Conservation (phyloP, 2,888 invertebrate genomes). For the Geotrupes spiniger region DNA sequence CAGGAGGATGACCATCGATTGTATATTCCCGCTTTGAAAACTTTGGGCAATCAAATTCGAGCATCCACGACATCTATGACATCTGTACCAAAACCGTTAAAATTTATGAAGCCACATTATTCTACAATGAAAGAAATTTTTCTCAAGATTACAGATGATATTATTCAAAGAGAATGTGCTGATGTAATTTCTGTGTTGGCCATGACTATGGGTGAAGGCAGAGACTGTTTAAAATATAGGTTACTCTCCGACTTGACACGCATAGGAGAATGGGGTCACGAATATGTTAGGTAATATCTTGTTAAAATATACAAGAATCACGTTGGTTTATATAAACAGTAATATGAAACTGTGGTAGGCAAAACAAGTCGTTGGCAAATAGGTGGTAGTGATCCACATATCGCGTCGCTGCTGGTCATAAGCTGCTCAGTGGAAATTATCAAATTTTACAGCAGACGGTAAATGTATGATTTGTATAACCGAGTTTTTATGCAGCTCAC, state of each 20-base stretch:
- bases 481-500: too few species aligned
- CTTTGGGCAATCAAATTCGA: constrained; percentile 83
- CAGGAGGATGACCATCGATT: constrained; percentile 71
- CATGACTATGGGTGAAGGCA: constrained; percentile 71
- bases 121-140: constrained; percentile 82
- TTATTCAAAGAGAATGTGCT: constrained; percentile 83
- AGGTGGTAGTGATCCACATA: too few species aligned
- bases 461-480: too few species aligned
- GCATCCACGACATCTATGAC: constrained; percentile 99
- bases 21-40: constrained; percentile 82
- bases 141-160: constrained; percentile 73
- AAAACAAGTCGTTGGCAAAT: too few species aligned
- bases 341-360: background rate
- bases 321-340: constrained; percentile 65
- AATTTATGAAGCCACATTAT: constrained; percentile 92
- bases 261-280: constrained; percentile 99
- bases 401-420: too few species aligned
- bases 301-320: constrained; percentile 80
- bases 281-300: constrained; percentile 85
- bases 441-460: too few species aligned
- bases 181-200: constrained; percentile 96
- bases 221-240: constrained; percentile 90
- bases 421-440: too few species aligned
- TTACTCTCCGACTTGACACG: constrained; percentile 62
- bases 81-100: constrained; percentile 97